Evolutionary conservation across 2,888 invertebrate species (phyloP), one percentile per base, ranked within the genome.

Genomic region (Ametastegia equiseti): DNA sequence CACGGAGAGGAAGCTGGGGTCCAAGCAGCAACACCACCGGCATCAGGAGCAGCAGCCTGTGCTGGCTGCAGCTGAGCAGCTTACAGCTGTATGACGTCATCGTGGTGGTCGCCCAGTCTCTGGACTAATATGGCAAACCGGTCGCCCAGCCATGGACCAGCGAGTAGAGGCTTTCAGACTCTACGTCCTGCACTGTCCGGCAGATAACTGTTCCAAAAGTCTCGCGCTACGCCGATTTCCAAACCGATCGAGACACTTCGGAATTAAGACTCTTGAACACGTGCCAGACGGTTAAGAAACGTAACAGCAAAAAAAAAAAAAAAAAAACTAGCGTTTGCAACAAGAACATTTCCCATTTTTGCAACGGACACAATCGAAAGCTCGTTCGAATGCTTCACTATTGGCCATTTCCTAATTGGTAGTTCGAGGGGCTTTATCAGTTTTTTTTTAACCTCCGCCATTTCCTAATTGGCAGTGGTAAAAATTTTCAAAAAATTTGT

Each of bases 91-190:
- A 54, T 85, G 86, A 84, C 85, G 86, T 86, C 85, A 86, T 83
- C 73, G 81, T 84, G 71, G 81, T 83, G 71, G 81, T 83, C 84
- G 83, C 79, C 60, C 78, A 60, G 83, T 83, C 83, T 73, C 79
- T 84, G 85, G 85, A 87, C 88, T 87, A 88, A 88, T 88, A 88
- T 88, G 88, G 88, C 82, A 84, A 87, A 86, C 86, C 84, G 87
- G 85, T 86, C 83, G 84, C 23, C 30, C 47, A n/a, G n/a, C n/a
- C 47, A 47, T 13, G 47, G 42, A 9, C 19, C 54, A 23, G 15
- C 60, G 60, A 60, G n/a, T n/a, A n/a, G 60, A 60, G 15, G 15
- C 19, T 39, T 39, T 36, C 65, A 39, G 65, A n/a, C 65, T n/a
- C 45, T 47, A n/a, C 71, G 54, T 47, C 30, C 71, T 47, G 42